Evolutionary conservation across 2,888 invertebrate species (phyloP).

Genomic region (Macaria liturata): DNA sequence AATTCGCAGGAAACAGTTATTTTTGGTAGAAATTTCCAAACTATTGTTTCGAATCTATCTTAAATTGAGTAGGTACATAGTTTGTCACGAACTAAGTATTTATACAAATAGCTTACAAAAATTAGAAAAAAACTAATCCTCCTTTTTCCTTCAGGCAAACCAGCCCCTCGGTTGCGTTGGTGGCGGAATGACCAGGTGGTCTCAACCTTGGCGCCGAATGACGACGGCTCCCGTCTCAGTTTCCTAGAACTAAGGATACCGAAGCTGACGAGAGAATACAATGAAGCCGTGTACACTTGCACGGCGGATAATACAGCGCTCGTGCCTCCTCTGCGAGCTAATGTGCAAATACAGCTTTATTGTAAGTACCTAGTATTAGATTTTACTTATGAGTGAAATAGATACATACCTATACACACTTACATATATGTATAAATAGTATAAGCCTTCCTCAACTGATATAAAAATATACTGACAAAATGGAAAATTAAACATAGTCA

Average conservation of each 20-base stretch:
- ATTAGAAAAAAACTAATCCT: too few species aligned
- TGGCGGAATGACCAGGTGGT: conserved; percentile 76
- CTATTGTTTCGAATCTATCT: too few species aligned
- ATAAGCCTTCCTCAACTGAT: too few species aligned
- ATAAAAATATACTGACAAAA: too few species aligned
- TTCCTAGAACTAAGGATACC: conserved; percentile 65
- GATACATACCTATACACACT: too few species aligned
- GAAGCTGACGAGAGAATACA: conserved; percentile 83
- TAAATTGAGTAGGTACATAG: too few species aligned
- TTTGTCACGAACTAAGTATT: too few species aligned
- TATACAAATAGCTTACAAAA: too few species aligned
- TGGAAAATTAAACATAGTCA: too few species aligned
- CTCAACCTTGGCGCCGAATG: conserved; percentile 60
- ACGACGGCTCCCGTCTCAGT: conserved; percentile 65
- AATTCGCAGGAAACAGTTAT: too few species aligned
- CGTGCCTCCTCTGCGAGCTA: conserved; percentile 86
- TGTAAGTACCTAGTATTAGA: conserved; percentile 68
- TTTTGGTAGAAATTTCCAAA: too few species aligned
- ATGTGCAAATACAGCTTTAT: conserved; percentile 87
- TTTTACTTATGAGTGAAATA: not conserved
- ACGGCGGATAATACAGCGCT: conserved; percentile 88
- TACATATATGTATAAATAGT: too few species aligned
- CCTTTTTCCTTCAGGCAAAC: conserved; percentile 60
- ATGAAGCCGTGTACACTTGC: conserved; percentile 87
- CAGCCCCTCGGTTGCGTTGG: conserved; percentile 75